Base-by-base conservation (phyloP, 2,888 invertebrate species). In the Leucophora obtusa region DNA sequence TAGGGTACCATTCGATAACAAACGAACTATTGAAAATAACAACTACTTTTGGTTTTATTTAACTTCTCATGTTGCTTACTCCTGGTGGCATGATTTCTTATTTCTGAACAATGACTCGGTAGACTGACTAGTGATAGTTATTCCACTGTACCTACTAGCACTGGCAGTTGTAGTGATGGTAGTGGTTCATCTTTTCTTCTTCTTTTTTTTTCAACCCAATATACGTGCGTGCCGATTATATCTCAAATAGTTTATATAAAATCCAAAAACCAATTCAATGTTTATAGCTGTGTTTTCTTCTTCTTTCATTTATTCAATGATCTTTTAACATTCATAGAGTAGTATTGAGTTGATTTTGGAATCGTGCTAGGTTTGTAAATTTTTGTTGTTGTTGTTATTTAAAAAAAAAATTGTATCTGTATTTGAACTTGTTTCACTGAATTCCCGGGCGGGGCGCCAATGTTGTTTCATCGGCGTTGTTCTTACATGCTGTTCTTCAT, bases 141-240 rank as follows among this genome's bases (percentile, higher is more conserved):
- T 38, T 14, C 43, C 58, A 77, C 18, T 35, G 21, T 15, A 24
- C 18, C 56, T 47, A 18, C n/a, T 80, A 68, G 51, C 72, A 43
- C 53, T 73, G 65, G 60, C 66, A n/a, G 43, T 47, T 3, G n/a
- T 47, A 47, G 43, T 62, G 58, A 15, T 80, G 72, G 51, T 76
- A 50, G 53, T 73, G 65, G 66, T 66, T 66, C 79, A 68, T 71
- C 56, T 66, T 62, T 71, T 35, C 33, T 54, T 60, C 28, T 28
- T 6, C 28, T 28, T 28, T 28, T 28, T 28, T 28, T 28, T 28
- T 28, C 1, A 28, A 14, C 17, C n/a, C 53, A 70, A 6, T 63
- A 43, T 70, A 80, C 79, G 81, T 84, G 83, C 83, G 83, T 83
- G 83, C 80, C 82, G 83, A 84, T 83, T 83, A 78, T 82, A 84